A percentile compares a stretch with the other conserved stretches of the same genome.
These are phyloP conservation scores for Belgica antarctica DNA, from an alignment of 2,888 invertebrate species.

Conservation along the genomic window DNA sequence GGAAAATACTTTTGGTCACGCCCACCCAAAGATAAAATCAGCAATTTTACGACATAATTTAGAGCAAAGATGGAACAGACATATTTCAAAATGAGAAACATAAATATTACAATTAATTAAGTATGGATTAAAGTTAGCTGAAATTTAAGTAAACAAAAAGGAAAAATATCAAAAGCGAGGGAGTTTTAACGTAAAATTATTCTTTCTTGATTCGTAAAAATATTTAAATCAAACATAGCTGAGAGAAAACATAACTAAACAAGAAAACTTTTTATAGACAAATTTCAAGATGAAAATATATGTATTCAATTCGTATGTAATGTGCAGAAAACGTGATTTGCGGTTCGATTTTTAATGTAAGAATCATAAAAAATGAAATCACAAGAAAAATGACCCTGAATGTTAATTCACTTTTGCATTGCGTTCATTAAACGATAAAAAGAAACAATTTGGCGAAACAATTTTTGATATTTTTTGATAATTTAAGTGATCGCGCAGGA, in stretches of 20 bases:
- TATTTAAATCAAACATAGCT: background rate
- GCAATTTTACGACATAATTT: background rate
- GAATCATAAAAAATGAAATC: background rate
- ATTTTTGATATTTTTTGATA: background rate
- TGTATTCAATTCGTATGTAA: background rate
- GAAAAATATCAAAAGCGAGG: background rate
- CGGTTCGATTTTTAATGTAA: no score
- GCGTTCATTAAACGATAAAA: background rate
- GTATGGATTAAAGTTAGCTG: background rate
- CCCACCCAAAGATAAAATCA: background rate
- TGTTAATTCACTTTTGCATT: background rate
- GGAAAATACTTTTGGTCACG: no score
- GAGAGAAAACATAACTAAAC: background rate
- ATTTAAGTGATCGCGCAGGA: background rate
- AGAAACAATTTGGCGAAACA: background rate
- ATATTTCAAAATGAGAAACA: background rate
- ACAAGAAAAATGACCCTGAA: background rate
- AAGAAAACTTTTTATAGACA: background rate
- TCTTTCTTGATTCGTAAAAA: background rate
- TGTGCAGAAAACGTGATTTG: conserved; percentile 8
- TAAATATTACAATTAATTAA: background rate
- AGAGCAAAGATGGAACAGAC: background rate
- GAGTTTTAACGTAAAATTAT: background rate
- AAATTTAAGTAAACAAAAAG: background rate
- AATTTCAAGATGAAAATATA: conserved; percentile 9